Percentiles rank a stretch among this genome's conserved stretches.
These are phyloP conservation scores for Sphaeramia orbicularis DNA, from an alignment of 2,797 vertebrate species.

Conservation along the genomic window DNA sequence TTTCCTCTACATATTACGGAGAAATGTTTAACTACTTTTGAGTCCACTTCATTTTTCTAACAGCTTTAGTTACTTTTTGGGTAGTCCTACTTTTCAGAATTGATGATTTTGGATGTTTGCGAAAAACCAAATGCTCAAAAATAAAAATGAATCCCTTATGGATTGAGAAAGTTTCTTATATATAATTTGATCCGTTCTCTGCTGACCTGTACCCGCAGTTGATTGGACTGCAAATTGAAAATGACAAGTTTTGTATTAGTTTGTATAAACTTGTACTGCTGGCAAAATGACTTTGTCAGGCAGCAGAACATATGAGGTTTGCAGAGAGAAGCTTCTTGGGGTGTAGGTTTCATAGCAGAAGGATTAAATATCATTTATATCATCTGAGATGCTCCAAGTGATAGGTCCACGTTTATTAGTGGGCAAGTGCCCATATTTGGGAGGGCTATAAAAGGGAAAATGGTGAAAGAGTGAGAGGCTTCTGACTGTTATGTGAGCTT, in stretches of 20 bases:
- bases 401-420: conserved; percentile 14
- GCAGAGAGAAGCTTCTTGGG: conserved; percentile 75
- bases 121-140: too few relatives aligned
- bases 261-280: conserved; percentile 12
- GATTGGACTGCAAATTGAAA: conserved; percentile 35
- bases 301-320: conserved; percentile 29
- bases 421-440: conserved; percentile 44
- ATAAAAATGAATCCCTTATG: too few relatives aligned
- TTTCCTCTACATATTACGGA: too few relatives aligned
- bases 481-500: conserved; percentile 13
- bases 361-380: conserved; percentile 62
- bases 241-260: conserved; percentile 7
- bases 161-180: too few relatives aligned
- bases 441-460: conserved; percentile 61
- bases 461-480: neutral
- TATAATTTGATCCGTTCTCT: too few relatives aligned
- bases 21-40: too few relatives aligned
- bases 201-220: too few relatives aligned
- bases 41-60: too few relatives aligned
- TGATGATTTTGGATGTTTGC: too few relatives aligned
- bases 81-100: too few relatives aligned
- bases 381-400: conserved; percentile 19
- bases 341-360: conserved; percentile 68
- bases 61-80: too few relatives aligned
- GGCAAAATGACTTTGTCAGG: conserved; percentile 10